A percentile compares a stretch with the other conserved stretches of the same genome.
phyloP scores from a whole-genome alignment of 2,113 vertebrate genomes.

The Ariopsis seemanni region DNA sequence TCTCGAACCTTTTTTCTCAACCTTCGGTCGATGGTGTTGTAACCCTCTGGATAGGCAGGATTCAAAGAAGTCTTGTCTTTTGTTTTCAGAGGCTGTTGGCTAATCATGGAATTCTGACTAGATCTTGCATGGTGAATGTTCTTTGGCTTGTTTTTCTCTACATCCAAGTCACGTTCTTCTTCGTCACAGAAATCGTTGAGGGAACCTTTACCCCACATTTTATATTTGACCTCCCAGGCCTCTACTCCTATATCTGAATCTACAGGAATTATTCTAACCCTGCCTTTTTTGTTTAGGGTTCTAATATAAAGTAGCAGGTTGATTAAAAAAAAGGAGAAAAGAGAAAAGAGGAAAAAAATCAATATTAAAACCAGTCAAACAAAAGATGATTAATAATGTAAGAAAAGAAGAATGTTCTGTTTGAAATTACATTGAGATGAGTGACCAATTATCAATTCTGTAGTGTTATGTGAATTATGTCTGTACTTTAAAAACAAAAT shows the following conservation, averaged over 20 bases:
- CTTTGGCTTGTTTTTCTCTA: slow-evolving; percentile 57
- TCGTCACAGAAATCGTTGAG: slow-evolving; percentile 79
- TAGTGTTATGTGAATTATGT: background rate
- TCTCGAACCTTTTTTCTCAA: slow-evolving; percentile 77
- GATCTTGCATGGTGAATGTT: slow-evolving; percentile 51
- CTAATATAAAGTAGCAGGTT: slow-evolving; percentile 63
- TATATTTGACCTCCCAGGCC: slow-evolving; percentile 79
- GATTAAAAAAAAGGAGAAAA: slow-evolving; percentile 56
- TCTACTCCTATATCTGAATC: slow-evolving; percentile 81
- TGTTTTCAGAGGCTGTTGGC: slow-evolving; percentile 54
- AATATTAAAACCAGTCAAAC: slow-evolving; percentile 50
- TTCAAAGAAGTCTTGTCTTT: slow-evolving; percentile 59
- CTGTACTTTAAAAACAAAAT: background rate
- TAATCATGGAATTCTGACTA: slow-evolving; percentile 58
- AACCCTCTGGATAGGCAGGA: slow-evolving; percentile 79
- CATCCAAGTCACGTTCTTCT: slow-evolving; percentile 66
- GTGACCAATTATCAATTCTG: background rate
- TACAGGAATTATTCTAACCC: slow-evolving; percentile 85
- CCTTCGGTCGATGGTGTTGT: slow-evolving; percentile 83
- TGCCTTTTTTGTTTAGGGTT: slow-evolving; percentile 79
- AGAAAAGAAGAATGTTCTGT: background rate
- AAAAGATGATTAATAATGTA: background rate
- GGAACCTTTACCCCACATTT: slow-evolving; percentile 70
- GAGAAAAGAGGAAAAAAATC: slow-evolving; percentile 55
- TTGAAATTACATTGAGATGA: background rate